Evolutionary conservation across 1,140 invertebrate genomes (phyloP), one percentile per base, ranked within the genome.

Genomic region (Asbolus verrucosus): DNA sequence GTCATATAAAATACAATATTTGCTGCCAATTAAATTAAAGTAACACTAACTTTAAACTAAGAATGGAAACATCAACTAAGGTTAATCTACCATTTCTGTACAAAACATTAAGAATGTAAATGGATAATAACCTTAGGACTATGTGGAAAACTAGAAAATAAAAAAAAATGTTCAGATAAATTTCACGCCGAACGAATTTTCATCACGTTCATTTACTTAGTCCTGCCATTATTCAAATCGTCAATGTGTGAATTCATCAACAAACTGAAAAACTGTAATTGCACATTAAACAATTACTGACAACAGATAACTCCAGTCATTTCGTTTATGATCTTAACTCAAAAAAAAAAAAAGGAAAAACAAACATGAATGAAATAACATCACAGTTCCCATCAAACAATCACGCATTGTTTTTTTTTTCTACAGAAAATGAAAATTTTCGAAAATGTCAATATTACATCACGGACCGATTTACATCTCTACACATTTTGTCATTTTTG

Each of bases 281-380:
- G 68, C 68, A 70, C 68, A 61, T 65, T 30, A 65, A 71, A 71
- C 69, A 71, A 71, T 67, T 70, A 70, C 70, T 70, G 50, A 66
- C 61, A 36, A 65, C 43, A 21, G 36, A 27, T 27, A 27, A 27
- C 24, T 27, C 24, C 3, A 16, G 8, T 63, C 31, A 27, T 30
- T 67, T 19, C 31, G 16, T 46, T 27, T 8, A 3, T 4, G 8
- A 3, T 27, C 3, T 8, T 3, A 27, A 27, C 24, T 27, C 8
- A 8, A 27, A 8, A 27, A 27, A 67, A 38, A 68, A 43, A 50
- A 18, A 59, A 33, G 39, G 16, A 38, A 71, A 60, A 21, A 24
- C 46, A 54, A n/a, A 5, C 19, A 27, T 54, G 46, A 24, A 36
- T 67, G 46, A 59, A 63, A 63, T 33, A 41, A 63, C 33, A 38